Base-by-base conservation (phyloP, 2,113 vertebrate species). In the Gila orcuttii region DNA sequence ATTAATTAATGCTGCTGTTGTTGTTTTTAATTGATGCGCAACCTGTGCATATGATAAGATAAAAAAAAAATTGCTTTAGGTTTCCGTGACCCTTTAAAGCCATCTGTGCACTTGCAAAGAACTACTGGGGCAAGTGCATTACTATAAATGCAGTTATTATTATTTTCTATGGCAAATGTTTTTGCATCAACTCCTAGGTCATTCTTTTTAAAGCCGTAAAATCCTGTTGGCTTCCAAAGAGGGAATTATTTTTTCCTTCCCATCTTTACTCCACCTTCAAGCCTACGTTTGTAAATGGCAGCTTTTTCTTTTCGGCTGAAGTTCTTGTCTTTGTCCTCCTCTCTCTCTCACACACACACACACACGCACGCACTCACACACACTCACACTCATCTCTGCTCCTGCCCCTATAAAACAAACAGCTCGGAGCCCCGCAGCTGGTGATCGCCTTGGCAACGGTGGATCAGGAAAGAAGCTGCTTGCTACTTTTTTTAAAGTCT, bases 381-480 rank as follows among this genome's bases (percentile, higher is more conserved):
- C 85, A 42, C 77, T 25, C 28, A 52, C 69, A 81, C 17, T 23
- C 75, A 77, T 87, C 85, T 86, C 57, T 83, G 25, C 81, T 91
- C 88, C 89, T 83, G 83, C 91, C 89, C 71, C 89, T 87, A 86
- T 91, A 92, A 93, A 93, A 85, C 93, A 93, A 92, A 92, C 92
- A 90, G 85, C 89, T 89, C 89, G 42, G 62, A 85, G 76, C 88
- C 89, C 91, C 64, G 92, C 94, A 94, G 93, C 94, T 93, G 93
- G 92, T 92, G 91, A 91, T 95, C 88, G 73, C 94, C 94, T 77
- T 93, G 92, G 94, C 91, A 94, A 95, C 95, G 19, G 88, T 6
- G 85, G 89, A 90, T 91, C 91, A 93, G 89, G 89, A 92, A 92
- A 92, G 92, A 89, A 94, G 89, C 89, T 25, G 77, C 85, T 88